Evolutionary conservation across 2,797 vertebrate species (phyloP).

Genomic region (Paguma larvata): DNA sequence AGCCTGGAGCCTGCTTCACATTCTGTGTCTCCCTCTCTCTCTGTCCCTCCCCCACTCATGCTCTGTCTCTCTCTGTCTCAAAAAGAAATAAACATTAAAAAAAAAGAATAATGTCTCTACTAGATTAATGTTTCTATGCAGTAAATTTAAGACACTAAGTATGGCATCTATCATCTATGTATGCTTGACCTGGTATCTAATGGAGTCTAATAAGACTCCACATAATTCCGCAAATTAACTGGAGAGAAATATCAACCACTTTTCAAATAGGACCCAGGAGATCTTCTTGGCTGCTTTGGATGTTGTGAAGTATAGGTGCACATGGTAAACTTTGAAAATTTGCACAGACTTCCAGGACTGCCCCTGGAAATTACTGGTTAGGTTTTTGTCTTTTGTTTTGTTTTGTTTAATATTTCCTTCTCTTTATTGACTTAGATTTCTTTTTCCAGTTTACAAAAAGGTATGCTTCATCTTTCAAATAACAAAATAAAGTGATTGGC

Average conservation of each 20-base stretch:
- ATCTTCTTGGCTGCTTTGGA: not conserved
- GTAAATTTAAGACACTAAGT: not conserved
- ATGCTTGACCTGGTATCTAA: not conserved
- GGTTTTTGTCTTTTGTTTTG: not conserved
- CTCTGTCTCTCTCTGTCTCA: too few relatives aligned
- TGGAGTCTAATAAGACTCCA: not conserved
- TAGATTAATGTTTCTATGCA: not conserved
- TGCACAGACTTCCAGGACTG: not conserved
- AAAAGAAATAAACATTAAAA: too few relatives aligned
- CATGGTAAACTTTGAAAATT: not conserved
- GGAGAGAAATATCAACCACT: not conserved
- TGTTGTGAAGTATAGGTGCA: not conserved
- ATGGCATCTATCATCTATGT: not conserved
- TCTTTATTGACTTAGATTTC: not conserved
- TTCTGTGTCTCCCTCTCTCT: too few relatives aligned
- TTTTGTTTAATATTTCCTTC: not conserved
- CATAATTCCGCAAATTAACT: slow-evolving; percentile 18
- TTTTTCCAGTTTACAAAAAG: not conserved
- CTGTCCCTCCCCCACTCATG: too few relatives aligned
- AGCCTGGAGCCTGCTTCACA: too few relatives aligned
- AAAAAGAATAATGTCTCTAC: not conserved
- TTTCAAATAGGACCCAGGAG: not conserved
- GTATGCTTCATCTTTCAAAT: not conserved
- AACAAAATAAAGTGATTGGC: not conserved
- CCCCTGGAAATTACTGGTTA: not conserved